phyloP scores from a whole-genome alignment of 2,888 invertebrate genomes.

The Orthosia gothica region DNA sequence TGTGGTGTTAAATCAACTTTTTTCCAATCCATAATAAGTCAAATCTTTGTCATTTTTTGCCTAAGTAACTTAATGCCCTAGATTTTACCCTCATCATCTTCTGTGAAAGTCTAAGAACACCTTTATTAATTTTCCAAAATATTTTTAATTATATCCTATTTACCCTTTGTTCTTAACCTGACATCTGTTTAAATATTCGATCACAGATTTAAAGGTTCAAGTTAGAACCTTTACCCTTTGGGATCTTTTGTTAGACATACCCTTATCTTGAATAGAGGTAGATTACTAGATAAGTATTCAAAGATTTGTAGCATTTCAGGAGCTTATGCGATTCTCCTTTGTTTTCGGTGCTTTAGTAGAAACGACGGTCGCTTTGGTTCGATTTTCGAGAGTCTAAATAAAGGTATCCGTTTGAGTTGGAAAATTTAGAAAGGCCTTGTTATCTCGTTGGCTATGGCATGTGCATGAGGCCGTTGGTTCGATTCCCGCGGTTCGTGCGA shows the following conservation, averaged over 20 bases:
- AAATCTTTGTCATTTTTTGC: no score
- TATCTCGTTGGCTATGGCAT: no score
- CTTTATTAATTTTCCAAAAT: no score
- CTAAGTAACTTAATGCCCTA: no score
- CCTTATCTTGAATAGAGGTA: slow-evolving; percentile 26
- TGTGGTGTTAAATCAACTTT: no score
- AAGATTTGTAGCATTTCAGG: slow-evolving; percentile 40
- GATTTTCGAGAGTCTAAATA: not conserved
- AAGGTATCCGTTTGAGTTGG: not conserved
- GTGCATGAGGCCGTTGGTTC: no score
- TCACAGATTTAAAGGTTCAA: slow-evolving; percentile 38
- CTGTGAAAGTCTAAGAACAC: no score
- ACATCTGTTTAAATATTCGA: slow-evolving; percentile 49
- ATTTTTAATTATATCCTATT: no score
- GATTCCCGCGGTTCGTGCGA: no score
- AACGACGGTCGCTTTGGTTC: not conserved
- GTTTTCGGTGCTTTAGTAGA: slow-evolving; percentile 13
- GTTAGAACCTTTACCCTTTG: slow-evolving; percentile 17
- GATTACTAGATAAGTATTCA: slow-evolving; percentile 35
- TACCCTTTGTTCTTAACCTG: not conserved
- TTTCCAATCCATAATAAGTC: no score
- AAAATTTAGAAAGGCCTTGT: not conserved
- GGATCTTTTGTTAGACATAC: slow-evolving; percentile 40
- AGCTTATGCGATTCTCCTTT: slow-evolving; percentile 6
- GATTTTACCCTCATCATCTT: no score